Conservation (phyloP, 2,113 vertebrate species). For the Balaenoptera acutorostrata region DNA sequence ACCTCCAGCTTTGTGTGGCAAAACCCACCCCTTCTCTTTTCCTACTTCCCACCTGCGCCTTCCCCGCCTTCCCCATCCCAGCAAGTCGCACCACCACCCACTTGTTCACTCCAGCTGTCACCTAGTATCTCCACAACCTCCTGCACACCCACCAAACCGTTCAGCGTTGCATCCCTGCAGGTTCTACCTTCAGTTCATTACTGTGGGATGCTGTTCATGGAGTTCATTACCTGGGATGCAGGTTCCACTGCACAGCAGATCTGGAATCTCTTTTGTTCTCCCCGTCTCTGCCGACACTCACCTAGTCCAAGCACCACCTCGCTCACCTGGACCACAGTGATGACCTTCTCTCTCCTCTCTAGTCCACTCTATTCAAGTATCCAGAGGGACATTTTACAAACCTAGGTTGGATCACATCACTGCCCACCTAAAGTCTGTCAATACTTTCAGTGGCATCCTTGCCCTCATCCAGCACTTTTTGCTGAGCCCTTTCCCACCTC, state of each 20-base stretch:
- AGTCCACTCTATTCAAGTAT: fast-evolving
- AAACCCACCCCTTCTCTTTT: no score
- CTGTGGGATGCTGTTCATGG: neutral
- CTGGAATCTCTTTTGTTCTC: neutral
- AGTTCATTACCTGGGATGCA: neutral
- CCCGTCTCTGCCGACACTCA: neutral
- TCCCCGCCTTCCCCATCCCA: neutral
- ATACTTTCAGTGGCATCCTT: fast-evolving
- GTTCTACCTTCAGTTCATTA: fast-evolving
- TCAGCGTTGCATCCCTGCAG: fast-evolving
- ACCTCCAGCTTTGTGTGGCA: neutral
- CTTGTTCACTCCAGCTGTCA: neutral
- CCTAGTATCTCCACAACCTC: fast-evolving
- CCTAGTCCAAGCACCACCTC: neutral
- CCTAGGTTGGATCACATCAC: neutral
- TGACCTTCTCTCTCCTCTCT: no score
- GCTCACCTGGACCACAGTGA: fast-evolving
- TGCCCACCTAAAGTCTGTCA: fast-evolving
- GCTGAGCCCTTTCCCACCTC: neutral
- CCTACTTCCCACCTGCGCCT: neutral
- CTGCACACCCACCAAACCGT: fast-evolving
- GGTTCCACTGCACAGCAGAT: neutral
- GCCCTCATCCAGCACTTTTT: fast-evolving
- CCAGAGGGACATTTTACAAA: neutral
- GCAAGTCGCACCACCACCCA: no score